Evolutionary conservation across 1,140 invertebrate species (phyloP).

Genomic region (Drosophila pandora): DNA sequence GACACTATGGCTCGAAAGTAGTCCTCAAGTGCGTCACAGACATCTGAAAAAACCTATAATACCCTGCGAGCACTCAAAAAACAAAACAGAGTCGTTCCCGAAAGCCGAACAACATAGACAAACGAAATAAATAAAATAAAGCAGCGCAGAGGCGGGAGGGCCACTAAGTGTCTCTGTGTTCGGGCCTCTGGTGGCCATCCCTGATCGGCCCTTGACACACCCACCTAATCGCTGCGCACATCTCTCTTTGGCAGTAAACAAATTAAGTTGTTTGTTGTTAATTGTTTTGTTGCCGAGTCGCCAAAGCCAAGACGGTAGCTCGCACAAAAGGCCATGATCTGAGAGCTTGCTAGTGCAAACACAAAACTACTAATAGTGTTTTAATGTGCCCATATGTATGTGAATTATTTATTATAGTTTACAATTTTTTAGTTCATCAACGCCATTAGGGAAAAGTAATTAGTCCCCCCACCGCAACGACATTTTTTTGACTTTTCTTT

Average conservation of each 20-base stretch:
- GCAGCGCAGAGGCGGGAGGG: neutral
- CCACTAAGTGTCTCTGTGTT: conserved; percentile 26
- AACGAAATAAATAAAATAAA: neutral
- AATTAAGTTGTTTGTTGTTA: conserved; percentile 70
- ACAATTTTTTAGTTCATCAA: too few relatives aligned
- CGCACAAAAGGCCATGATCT: neutral
- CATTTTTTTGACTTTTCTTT: too few relatives aligned
- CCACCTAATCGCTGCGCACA: neutral
- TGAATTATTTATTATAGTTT: too few relatives aligned
- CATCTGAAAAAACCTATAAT: too few relatives aligned
- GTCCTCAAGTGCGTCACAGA: too few relatives aligned
- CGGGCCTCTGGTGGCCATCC: neutral
- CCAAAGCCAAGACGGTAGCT: neutral
- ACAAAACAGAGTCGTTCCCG: conserved; percentile 9
- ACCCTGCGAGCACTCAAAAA: neutral
- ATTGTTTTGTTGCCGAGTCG: conserved; percentile 37
- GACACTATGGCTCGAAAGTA: too few relatives aligned
- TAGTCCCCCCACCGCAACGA: too few relatives aligned
- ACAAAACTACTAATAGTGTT: too few relatives aligned
- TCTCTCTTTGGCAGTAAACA: conserved; percentile 53
- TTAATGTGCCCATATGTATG: too few relatives aligned
- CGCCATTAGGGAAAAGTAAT: too few relatives aligned
- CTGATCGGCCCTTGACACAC: neutral
- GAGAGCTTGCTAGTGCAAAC: too few relatives aligned
- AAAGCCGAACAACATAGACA: neutral